phyloP scores from a whole-genome alignment of 2,797 vertebrate species.

The Pangasius larnaudii region DNA sequence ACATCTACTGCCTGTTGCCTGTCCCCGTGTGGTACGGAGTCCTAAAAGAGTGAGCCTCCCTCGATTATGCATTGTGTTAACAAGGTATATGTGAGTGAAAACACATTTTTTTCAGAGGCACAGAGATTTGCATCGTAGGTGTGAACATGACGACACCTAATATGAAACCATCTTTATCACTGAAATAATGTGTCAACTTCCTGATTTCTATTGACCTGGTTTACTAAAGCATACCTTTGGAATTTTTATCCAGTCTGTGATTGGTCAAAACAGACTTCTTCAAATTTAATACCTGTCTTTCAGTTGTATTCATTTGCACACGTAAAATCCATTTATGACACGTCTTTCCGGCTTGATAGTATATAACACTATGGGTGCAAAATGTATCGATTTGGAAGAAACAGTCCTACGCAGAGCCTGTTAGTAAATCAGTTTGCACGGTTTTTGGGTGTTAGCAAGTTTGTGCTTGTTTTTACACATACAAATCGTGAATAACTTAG shows the following conservation, averaged over 20 bases:
- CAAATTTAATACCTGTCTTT: background rate
- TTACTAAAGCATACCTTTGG: background rate
- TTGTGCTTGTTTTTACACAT: background rate
- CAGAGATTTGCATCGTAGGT: background rate
- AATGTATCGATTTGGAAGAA: background rate
- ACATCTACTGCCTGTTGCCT: slow-evolving; percentile 91
- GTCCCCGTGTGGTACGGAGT: slow-evolving; percentile 90
- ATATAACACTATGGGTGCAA: background rate
- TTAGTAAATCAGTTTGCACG: background rate
- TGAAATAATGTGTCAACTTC: background rate
- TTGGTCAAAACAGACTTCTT: background rate
- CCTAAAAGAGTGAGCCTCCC: slow-evolving; percentile 87
- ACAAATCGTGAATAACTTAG: background rate
- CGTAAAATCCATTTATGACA: background rate
- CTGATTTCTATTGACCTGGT: background rate
- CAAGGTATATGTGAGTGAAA: background rate
- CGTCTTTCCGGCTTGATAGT: background rate
- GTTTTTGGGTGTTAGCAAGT: background rate
- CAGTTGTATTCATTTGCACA: background rate
- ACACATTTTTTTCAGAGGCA: background rate
- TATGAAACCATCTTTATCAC: background rate
- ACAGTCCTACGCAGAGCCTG: background rate
- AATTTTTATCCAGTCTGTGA: background rate
- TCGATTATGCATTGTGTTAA: background rate
- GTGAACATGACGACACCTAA: background rate